phyloP scores from a whole-genome alignment of 2,888 invertebrate species.

The Leptinotarsa juncta region DNA sequence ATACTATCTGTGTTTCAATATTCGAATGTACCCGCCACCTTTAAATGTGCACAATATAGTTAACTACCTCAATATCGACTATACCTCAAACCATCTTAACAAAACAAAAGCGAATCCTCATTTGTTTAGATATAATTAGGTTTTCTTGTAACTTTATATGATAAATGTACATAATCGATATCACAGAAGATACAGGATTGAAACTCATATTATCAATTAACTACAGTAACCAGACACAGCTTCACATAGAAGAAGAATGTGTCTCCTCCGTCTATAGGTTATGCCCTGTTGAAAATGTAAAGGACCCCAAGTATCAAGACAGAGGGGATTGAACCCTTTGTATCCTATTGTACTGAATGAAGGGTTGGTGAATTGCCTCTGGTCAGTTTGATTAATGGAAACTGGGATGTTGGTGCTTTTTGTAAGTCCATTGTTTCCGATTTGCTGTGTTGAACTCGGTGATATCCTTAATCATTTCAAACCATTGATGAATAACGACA shows the following conservation, averaged over 20 bases:
- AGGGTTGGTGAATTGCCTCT: slow-evolving; percentile 35
- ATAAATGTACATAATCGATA: background rate
- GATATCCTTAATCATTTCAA: background rate
- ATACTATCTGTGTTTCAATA: too few relatives aligned
- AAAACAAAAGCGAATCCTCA: too few relatives aligned
- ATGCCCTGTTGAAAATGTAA: slow-evolving; percentile 33
- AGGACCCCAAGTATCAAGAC: slow-evolving; percentile 30
- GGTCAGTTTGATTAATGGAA: slow-evolving; percentile 36
- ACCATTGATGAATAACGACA: background rate
- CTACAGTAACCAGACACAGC: background rate
- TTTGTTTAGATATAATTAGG: too few relatives aligned
- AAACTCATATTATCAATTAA: background rate
- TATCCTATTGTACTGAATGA: slow-evolving; percentile 31
- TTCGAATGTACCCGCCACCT: too few relatives aligned
- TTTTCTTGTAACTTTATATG: background rate
- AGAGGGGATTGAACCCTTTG: slow-evolving; percentile 34
- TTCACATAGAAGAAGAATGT: background rate
- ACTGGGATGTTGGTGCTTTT: slow-evolving; percentile 36
- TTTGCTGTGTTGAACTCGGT: slow-evolving; percentile 18
- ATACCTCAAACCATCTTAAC: too few relatives aligned
- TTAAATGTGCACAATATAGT: too few relatives aligned
- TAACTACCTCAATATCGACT: too few relatives aligned
- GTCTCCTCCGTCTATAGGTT: slow-evolving; percentile 9
- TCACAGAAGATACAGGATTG: background rate
- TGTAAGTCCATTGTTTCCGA: slow-evolving; percentile 28